Percentiles rank a stretch among this genome's conserved stretches.
Evolutionary conservation across 92 coral and sea anemone species (phyloP).

Genomic region (Ricordea florida): DNA sequence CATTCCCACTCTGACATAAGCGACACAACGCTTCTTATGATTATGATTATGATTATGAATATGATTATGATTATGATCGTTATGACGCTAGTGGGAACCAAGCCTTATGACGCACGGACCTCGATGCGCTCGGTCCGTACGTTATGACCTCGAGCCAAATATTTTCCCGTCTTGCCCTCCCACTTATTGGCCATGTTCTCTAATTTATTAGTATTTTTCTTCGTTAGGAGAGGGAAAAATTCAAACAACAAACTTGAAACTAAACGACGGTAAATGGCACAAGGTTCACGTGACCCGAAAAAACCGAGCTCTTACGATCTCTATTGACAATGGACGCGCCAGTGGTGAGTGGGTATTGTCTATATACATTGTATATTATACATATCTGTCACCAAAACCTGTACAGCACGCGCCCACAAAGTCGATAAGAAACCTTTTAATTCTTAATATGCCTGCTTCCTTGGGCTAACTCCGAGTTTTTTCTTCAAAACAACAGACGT

Average conservation of each 20-base stretch:
- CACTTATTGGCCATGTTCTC: neutral
- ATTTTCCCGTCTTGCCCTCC: too few species aligned
- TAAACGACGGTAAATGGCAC: slow-evolving; percentile 92
- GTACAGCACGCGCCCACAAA: too few species aligned
- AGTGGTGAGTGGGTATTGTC: slow-evolving; percentile 35
- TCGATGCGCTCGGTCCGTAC: too few species aligned
- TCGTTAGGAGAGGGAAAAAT: slow-evolving; percentile 36
- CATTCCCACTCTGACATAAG: too few species aligned
- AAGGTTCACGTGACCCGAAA: slow-evolving; percentile 69
- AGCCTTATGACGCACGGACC: too few species aligned
- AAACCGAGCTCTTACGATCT: slow-evolving; percentile 34
- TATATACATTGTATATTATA: neutral
- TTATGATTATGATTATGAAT: too few species aligned
- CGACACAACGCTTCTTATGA: too few species aligned
- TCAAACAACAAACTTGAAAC: slow-evolving; percentile 22
- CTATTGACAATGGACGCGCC: slow-evolving; percentile 67
- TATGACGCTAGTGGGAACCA: too few species aligned
- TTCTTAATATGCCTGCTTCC: neutral
- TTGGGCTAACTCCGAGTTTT: neutral
- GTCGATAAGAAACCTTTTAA: too few species aligned
- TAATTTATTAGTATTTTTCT: neutral
- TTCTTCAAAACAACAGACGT: neutral
- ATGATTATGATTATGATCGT: too few species aligned
- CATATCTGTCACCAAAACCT: neutral
- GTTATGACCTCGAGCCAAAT: too few species aligned